phyloP scores from a whole-genome alignment of 2,113 vertebrate genomes.

The Zapornia atra region DNA sequence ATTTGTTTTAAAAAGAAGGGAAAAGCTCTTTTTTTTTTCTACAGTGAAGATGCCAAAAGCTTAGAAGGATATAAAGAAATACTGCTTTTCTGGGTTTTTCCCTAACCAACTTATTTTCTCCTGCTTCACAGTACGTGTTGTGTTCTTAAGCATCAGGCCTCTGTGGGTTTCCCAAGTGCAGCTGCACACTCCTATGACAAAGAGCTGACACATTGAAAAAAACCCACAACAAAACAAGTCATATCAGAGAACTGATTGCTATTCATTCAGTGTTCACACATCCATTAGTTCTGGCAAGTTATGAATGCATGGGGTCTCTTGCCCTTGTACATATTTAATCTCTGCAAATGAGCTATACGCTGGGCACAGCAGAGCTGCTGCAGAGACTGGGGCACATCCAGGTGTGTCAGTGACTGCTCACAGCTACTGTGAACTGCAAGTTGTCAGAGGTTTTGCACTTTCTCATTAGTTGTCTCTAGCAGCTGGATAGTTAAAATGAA shows the following conservation, averaged over 20 bases:
- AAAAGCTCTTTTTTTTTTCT: not conserved
- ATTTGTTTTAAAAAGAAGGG: not conserved
- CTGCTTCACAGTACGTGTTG: not conserved
- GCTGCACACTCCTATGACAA: not conserved
- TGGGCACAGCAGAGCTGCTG: not conserved
- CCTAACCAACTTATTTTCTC: not conserved
- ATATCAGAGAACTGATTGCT: not conserved
- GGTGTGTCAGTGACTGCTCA: not conserved
- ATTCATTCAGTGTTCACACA: not conserved
- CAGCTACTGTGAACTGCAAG: not conserved
- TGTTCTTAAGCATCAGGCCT: not conserved
- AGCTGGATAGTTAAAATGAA: not conserved
- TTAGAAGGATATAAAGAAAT: not conserved
- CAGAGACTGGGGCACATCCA: not conserved
- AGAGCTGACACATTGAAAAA: not conserved
- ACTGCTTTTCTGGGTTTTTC: rapidly evolving
- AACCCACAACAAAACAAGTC: not conserved
- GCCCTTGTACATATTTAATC: not conserved
- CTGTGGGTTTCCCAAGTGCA: not conserved
- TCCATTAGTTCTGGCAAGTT: not conserved
- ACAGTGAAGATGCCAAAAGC: not conserved
- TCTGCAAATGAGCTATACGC: not conserved
- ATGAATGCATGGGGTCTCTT: not conserved
- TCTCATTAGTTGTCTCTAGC: not conserved
- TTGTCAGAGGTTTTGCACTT: not conserved